phyloP scores from a whole-genome alignment of 2,113 vertebrate genomes.

The Odocoileus virginianus region DNA sequence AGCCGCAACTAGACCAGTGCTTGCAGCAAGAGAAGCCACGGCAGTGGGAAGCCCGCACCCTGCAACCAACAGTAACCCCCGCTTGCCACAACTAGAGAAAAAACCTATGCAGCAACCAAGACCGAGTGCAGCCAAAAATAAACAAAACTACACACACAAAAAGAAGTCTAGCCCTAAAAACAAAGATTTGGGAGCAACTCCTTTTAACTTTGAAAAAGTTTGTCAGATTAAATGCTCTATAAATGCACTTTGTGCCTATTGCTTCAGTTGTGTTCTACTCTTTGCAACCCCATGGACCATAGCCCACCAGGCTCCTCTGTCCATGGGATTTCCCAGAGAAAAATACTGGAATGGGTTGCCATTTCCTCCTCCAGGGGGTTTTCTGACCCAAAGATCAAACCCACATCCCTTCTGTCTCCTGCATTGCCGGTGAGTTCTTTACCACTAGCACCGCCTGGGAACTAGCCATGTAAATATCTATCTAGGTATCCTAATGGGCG shows the following conservation, averaged over 20 bases:
- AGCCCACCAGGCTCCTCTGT: neutral
- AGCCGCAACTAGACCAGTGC: neutral
- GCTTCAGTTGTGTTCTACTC: neutral
- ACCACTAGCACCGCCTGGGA: neutral
- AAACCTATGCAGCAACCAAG: neutral
- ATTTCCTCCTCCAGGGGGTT: neutral
- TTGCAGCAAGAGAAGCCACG: neutral
- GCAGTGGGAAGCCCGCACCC: neutral
- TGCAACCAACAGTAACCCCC: neutral
- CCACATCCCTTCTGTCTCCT: neutral
- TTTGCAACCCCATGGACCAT: neutral
- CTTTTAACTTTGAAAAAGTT: neutral
- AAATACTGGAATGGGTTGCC: neutral
- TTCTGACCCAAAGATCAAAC: neutral
- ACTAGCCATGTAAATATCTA: neutral
- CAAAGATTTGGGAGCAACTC: neutral
- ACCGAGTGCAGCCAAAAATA: neutral
- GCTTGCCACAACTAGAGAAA: neutral
- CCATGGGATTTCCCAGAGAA: neutral
- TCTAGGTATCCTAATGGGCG: neutral
- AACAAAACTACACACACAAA: neutral
- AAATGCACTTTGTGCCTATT: neutral
- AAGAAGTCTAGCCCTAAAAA: neutral
- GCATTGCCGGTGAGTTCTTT: neutral
- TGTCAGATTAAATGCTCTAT: neutral